A percentile compares a stretch with the other conserved stretches of the same genome.
phyloP scores from a whole-genome alignment of 2,113 vertebrate species.

The Xiphorhynchus elegans region DNA sequence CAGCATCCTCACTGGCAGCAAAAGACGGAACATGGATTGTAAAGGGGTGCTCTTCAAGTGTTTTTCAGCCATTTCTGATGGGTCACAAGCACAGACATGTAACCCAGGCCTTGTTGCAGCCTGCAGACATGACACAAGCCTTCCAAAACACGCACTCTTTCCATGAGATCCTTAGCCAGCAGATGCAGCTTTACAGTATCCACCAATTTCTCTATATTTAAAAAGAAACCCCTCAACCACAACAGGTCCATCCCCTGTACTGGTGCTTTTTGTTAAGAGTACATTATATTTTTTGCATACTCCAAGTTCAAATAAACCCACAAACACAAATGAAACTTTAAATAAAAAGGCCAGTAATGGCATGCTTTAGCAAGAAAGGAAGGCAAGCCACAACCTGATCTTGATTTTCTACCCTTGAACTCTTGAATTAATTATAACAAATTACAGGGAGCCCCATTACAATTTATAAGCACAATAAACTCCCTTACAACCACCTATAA shows the following conservation, averaged over 20 bases:
- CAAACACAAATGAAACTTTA: conserved; percentile 34
- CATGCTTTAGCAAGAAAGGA: conserved; percentile 60
- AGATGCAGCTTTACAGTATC: not conserved
- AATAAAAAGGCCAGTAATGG: conserved; percentile 58
- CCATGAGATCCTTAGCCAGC: not conserved
- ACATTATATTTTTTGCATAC: conserved; percentile 20
- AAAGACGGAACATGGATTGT: not conserved
- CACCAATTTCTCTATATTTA: not conserved
- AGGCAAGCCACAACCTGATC: conserved; percentile 70
- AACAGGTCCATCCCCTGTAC: not conserved
- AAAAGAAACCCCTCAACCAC: not conserved
- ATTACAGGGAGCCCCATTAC: conserved; percentile 77
- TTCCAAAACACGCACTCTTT: not conserved
- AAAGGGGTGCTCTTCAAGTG: not conserved
- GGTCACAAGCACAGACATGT: conserved; percentile 1
- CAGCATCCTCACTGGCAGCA: not conserved
- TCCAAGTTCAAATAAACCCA: conserved; percentile 67
- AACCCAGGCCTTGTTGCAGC: not conserved
- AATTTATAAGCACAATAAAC: conserved; percentile 73
- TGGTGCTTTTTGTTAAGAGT: not conserved
- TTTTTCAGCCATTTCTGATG: not conserved
- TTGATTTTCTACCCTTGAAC: conserved; percentile 72
- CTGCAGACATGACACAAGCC: not conserved
- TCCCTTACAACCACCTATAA: conserved; percentile 72
- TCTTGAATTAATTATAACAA: conserved; percentile 80